Evolutionary conservation across 2,113 vertebrate species (phyloP).

Genomic region (Passer montanus): DNA sequence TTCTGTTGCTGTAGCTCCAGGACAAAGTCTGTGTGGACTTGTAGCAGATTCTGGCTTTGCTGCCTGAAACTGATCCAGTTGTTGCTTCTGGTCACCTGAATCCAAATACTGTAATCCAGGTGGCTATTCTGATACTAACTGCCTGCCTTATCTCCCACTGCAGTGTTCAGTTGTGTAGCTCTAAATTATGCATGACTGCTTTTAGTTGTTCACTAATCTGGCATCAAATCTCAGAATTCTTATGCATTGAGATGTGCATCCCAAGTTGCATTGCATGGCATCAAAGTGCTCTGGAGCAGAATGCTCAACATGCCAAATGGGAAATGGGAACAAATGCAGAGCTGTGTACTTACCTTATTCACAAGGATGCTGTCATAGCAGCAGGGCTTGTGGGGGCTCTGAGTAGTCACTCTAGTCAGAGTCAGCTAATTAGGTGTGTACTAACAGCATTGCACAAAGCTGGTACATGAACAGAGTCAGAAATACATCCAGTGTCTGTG

Average conservation of each 20-base stretch:
- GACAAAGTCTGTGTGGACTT: neutral
- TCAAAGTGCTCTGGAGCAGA: neutral
- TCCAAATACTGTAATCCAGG: neutral
- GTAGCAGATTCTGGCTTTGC: neutral
- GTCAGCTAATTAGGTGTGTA: neutral
- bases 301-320: rapidly evolving
- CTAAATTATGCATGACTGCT: neutral
- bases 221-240: neutral
- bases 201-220: neutral
- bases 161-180: neutral
- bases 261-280: neutral
- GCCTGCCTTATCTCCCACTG: neutral
- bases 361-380: neutral
- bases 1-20: neutral
- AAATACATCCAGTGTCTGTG: rapidly evolving
- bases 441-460: neutral
- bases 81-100: neutral
- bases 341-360: neutral
- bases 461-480: neutral
- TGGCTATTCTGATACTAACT: neutral
- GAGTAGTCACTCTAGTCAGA: neutral
- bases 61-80: neutral
- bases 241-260: neutral
- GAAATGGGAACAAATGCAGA: neutral
- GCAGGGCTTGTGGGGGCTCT: neutral